Conservation (phyloP, 1,140 invertebrate species). For the Atta colombica region DNA sequence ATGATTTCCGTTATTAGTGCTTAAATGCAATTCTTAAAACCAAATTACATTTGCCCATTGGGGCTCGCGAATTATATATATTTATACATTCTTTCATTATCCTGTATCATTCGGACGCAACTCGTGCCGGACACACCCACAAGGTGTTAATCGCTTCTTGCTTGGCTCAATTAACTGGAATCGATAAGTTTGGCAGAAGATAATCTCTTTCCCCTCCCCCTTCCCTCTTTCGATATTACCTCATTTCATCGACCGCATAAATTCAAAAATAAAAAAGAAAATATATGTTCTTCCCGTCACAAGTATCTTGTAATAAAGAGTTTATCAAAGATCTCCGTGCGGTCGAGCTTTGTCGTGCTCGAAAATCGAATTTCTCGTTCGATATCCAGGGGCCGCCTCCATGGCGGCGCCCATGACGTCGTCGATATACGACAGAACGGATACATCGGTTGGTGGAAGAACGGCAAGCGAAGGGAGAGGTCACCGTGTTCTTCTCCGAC, state of each 20-base stretch:
- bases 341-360: constrained; percentile 39
- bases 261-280: neutral
- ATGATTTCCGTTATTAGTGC: constrained; percentile 21
- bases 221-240: neutral
- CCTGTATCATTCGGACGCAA: constrained; percentile 40
- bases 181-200: constrained; percentile 56
- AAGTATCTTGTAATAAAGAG: constrained; percentile 12
- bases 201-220: neutral
- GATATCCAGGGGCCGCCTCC: neutral
- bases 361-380: constrained; percentile 25
- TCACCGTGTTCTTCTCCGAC: constrained; percentile 52
- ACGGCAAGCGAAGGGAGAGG: neutral
- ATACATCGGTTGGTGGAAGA: constrained; percentile 41
- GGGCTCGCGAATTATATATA: constrained; percentile 6
- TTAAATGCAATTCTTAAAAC: constrained; percentile 10
- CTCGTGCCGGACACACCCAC: constrained; percentile 2
- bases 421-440: constrained; percentile 6
- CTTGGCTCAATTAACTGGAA: constrained; percentile 43
- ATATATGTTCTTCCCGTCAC: neutral
- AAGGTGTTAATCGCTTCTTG: constrained; percentile 47
- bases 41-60: constrained; percentile 40
- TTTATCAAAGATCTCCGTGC: neutral
- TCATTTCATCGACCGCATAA: constrained; percentile 13
- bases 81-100: constrained; percentile 44
- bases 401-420: constrained; percentile 44